Conservation (phyloP, 2,113 vertebrate genomes). For the Elgaria multicarinata region DNA sequence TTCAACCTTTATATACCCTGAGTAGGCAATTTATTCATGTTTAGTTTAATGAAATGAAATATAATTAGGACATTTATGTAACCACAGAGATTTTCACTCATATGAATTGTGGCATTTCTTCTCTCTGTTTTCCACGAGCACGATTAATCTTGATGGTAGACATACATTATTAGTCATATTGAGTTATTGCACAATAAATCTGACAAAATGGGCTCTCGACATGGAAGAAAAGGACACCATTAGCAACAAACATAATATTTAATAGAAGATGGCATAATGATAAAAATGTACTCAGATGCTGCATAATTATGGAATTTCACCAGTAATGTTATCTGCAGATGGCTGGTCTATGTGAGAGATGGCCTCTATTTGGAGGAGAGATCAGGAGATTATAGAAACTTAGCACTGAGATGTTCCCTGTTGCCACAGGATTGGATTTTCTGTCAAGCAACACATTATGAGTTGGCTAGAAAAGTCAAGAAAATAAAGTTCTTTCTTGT, state of each 20-base stretch:
- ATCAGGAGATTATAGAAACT: slow-evolving; percentile 35
- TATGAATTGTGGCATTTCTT: slow-evolving; percentile 49
- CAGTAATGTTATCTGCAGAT: slow-evolving; percentile 53
- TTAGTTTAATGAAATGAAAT: slow-evolving; percentile 57
- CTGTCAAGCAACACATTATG: neutral
- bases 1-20: slow-evolving; percentile 27
- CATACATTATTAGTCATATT: slow-evolving; percentile 47
- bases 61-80: slow-evolving; percentile 50
- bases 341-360: slow-evolving; percentile 41
- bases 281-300: slow-evolving; percentile 55
- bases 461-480: accelerated
- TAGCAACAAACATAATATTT: slow-evolving; percentile 60
- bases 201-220: slow-evolving; percentile 46
- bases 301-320: slow-evolving; percentile 48
- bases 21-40: slow-evolving; percentile 46
- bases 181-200: slow-evolving; percentile 60
- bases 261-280: slow-evolving; percentile 44
- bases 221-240: slow-evolving; percentile 54
- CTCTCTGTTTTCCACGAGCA: slow-evolving; percentile 30
- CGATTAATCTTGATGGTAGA: slow-evolving; percentile 59
- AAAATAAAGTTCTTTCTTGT: slow-evolving; percentile 26
- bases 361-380: slow-evolving; percentile 12
- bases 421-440: slow-evolving; percentile 25
- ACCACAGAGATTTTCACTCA: slow-evolving; percentile 45
- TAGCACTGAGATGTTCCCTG: slow-evolving; percentile 9